A percentile compares a stretch with the other conserved stretches of the same genome.
Evolutionary conservation across 2,797 vertebrate species (phyloP).

Genomic region (Liparis tanakae): DNA sequence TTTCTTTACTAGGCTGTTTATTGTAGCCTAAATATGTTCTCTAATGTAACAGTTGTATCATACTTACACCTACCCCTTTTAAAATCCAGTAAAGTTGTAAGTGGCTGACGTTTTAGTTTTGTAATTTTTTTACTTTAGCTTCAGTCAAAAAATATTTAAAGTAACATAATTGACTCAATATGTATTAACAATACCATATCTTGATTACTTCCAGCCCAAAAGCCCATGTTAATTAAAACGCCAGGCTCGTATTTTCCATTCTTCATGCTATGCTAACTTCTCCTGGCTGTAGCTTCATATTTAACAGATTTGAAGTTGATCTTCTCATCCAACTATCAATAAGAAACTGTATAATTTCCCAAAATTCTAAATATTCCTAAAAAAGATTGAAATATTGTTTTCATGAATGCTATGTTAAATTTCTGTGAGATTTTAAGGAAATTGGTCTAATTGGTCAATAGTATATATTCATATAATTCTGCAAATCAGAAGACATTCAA

Average conservation of each 20-base stretch:
- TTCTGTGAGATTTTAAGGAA: not conserved
- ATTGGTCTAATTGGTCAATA: not conserved
- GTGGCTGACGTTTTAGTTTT: too few relatives aligned
- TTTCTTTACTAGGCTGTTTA: not conserved
- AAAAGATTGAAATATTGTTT: not conserved
- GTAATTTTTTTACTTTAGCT: not conserved
- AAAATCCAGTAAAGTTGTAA: too few relatives aligned
- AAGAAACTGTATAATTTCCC: not conserved
- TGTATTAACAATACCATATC: not conserved
- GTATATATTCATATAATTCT: slow-evolving; percentile 6
- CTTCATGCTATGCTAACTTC: not conserved
- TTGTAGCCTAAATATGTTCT: not conserved
- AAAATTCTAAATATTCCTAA: not conserved
- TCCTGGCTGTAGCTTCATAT: not conserved
- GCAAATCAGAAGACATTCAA: not conserved
- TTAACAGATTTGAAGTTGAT: not conserved
- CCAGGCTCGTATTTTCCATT: not conserved
- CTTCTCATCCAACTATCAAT: not conserved
- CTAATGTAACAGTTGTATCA: not conserved
- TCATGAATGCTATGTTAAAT: not conserved
- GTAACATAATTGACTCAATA: not conserved
- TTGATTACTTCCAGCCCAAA: not conserved
- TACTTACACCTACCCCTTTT: not conserved
- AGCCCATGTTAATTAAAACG: not conserved
- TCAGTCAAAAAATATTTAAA: not conserved